Percentiles rank a stretch among this genome's conserved stretches.
Conservation (phyloP, 2,888 invertebrate species). For the Hanleya hanleyi region DNA sequence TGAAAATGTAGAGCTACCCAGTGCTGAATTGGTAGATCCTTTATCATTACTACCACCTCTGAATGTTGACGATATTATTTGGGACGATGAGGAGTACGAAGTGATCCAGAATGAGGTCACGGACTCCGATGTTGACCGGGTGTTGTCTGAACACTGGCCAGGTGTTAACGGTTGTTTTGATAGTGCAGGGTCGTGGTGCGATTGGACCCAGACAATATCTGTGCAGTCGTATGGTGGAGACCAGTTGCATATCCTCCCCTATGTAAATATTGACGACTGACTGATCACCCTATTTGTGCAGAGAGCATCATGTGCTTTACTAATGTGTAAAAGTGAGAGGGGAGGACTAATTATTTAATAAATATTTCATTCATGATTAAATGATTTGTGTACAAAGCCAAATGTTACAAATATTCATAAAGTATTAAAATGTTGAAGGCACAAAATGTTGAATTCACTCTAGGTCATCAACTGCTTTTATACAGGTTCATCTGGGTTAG, state of each 20-base stretch:
- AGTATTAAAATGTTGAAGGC: conserved; percentile 5
- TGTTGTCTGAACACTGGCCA: conserved; percentile 71
- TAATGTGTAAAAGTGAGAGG: too few species aligned
- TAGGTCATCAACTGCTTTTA: too few species aligned
- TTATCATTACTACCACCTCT: conserved; percentile 78
- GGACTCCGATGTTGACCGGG: conserved; percentile 61
- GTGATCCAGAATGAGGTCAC: conserved; percentile 38
- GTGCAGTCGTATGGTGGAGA: conserved; percentile 84
- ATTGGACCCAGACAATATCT: conserved; percentile 93
- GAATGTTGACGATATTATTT: conserved; percentile 77
- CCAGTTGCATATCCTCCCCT: conserved; percentile 93
- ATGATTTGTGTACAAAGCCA: background rate
- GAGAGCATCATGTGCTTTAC: background rate
- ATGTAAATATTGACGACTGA: conserved; percentile 93
- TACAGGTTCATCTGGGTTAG: too few species aligned
- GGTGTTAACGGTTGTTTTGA: conserved; percentile 76
- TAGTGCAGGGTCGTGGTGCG: conserved; percentile 80
- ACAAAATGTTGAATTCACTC: background rate
- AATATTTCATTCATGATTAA: background rate
- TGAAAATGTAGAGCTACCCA: background rate
- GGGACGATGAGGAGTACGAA: conserved; percentile 75
- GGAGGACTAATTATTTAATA: background rate
- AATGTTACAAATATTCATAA: background rate
- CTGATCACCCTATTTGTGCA: background rate
- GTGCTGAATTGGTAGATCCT: background rate